Evolutionary conservation across 2,113 vertebrate genomes (phyloP).

Genomic region (Chiloscyllium plagiosum): DNA sequence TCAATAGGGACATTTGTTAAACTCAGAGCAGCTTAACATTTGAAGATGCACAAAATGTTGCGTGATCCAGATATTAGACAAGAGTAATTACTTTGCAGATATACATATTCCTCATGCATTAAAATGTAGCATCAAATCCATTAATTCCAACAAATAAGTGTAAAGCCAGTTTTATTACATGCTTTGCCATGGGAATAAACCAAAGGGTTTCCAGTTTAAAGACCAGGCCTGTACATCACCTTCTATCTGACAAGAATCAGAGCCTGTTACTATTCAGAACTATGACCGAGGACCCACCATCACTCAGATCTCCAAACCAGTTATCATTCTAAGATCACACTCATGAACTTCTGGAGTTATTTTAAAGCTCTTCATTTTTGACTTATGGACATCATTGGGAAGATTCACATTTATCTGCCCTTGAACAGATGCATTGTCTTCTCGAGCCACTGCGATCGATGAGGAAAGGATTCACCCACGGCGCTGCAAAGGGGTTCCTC

Average conservation of each 20-base stretch:
- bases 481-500: background rate
- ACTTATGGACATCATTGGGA: background rate
- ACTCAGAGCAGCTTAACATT: background rate
- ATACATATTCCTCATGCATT: background rate
- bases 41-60: background rate
- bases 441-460: background rate
- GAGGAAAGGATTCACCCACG: background rate
- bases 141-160: conserved; percentile 6
- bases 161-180: background rate
- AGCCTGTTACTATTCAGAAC: background rate
- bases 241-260: background rate
- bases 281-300: background rate
- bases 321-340: background rate
- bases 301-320: background rate
- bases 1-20: background rate
- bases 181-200: background rate
- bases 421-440: background rate
- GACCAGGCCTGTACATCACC: background rate
- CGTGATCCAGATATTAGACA: no score
- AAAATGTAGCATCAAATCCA: background rate
- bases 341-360: background rate
- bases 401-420: background rate
- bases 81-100: background rate
- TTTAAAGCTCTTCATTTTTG: background rate
- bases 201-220: background rate